Evolutionary conservation across 1,140 invertebrate genomes (phyloP).

Genomic region (Parasteatoda tepidariorum): DNA sequence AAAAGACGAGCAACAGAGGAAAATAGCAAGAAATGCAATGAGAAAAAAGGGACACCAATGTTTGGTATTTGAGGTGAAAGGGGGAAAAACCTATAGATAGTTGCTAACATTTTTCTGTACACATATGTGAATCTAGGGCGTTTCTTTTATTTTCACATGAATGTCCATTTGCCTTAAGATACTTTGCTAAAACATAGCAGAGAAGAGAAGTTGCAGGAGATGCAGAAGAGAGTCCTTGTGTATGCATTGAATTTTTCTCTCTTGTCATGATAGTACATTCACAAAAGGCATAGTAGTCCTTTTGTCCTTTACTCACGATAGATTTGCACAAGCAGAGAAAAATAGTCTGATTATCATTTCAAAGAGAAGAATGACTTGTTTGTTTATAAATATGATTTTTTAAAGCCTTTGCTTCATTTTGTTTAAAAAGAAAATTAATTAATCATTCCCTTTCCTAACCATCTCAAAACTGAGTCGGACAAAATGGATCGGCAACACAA

Average conservation of each 20-base stretch:
- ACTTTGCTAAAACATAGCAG: slow-evolving; percentile 57
- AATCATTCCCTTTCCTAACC: slow-evolving; percentile 24
- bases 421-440: not conserved
- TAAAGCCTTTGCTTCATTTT: not conserved
- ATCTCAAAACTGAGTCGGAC: not conserved
- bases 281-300: not conserved
- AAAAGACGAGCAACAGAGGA: not conserved
- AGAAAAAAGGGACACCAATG: slow-evolving; percentile 52
- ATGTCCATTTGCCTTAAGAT: slow-evolving; percentile 36
- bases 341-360: slow-evolving; percentile 37
- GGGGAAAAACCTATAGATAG: slow-evolving; percentile 52
- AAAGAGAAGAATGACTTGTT: not conserved
- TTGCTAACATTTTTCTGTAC: slow-evolving; percentile 56
- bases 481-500: not conserved
- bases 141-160: not conserved
- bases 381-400: slow-evolving; percentile 10
- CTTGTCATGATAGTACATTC: slow-evolving; percentile 7
- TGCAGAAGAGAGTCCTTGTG: slow-evolving; percentile 45
- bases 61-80: slow-evolving; percentile 20
- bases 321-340: slow-evolving; percentile 8
- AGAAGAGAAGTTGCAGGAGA: slow-evolving; percentile 59
- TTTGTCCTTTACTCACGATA: not conserved
- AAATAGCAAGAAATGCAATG: slow-evolving; percentile 29
- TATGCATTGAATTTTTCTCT: slow-evolving; percentile 44
- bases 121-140: slow-evolving; percentile 52